Evolutionary conservation across 2,113 vertebrate species (phyloP).

Genomic region (Cynopterus brachyotis): DNA sequence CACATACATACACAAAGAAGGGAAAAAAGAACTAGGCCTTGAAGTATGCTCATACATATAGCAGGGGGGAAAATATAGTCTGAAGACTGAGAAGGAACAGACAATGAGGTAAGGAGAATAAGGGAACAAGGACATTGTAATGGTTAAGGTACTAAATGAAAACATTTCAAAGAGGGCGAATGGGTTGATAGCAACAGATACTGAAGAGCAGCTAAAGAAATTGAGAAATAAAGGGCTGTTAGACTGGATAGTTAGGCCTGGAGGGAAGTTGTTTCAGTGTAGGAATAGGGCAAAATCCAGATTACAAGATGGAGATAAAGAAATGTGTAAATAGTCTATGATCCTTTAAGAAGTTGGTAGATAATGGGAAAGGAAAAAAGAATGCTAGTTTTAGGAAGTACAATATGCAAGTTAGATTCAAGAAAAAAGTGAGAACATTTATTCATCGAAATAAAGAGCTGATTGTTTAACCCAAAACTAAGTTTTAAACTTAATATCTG

Average conservation of each 20-base stretch:
- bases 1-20: not conserved
- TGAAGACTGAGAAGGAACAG: not conserved
- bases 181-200: not conserved
- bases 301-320: not conserved
- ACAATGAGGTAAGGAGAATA: not conserved
- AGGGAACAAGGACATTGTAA: not conserved
- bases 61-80: not conserved
- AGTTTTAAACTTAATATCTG: slow-evolving; percentile 10
- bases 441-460: not conserved
- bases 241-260: not conserved
- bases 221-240: not conserved
- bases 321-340: not conserved
- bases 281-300: not conserved
- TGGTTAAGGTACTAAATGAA: not conserved
- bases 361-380: not conserved
- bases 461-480: not conserved
- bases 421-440: not conserved
- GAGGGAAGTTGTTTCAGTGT: not conserved
- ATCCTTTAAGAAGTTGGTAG: not conserved
- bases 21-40: not conserved
- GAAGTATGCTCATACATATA: not conserved
- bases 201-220: not conserved
- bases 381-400: not conserved
- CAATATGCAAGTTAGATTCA: not conserved
- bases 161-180: not conserved